These are phyloP conservation scores for Tetramorium alpestre DNA, from an alignment of 1,140 invertebrate genomes.

Conservation along the genomic window DNA sequence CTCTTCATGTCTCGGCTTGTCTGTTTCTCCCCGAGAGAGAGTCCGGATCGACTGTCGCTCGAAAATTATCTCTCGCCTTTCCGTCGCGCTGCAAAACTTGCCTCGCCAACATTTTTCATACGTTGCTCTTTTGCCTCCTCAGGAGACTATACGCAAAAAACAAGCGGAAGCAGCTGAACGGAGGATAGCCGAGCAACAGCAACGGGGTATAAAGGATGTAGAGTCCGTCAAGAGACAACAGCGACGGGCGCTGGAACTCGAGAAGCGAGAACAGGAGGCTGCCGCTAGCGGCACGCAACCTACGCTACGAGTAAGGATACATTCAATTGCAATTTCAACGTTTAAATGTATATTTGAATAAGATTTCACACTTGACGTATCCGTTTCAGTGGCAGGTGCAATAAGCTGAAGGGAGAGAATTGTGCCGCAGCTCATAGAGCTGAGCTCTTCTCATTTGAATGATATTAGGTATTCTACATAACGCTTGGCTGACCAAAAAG, in stretches of 20 bases:
- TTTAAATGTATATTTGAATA: neutral
- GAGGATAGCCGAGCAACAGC: slow-evolving; percentile 83
- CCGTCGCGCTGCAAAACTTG: neutral
- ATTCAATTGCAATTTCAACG: neutral
- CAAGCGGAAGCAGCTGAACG: slow-evolving; percentile 86
- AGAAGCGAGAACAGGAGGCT: slow-evolving; percentile 77
- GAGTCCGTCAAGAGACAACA: slow-evolving; percentile 85
- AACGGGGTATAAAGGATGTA: slow-evolving; percentile 86
- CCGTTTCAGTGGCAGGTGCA: slow-evolving; percentile 77
- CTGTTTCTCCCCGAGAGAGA: neutral
- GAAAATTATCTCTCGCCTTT: neutral
- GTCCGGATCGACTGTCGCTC: neutral
- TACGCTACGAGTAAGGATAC: slow-evolving; percentile 72
- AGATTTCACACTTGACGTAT: neutral
- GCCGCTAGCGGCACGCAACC: slow-evolving; percentile 62
- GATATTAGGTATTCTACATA: neutral
- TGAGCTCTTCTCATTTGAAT: slow-evolving; percentile 24
- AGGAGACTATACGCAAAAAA: slow-evolving; percentile 85
- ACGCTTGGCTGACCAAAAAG: slow-evolving; percentile 58
- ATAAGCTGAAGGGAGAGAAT: slow-evolving; percentile 48
- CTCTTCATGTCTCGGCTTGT: too few relatives aligned
- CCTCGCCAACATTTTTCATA: neutral
- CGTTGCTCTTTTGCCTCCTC: slow-evolving; percentile 18
- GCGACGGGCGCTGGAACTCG: slow-evolving; percentile 81
- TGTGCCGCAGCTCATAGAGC: neutral